Evolutionary conservation across 2,888 invertebrate species (phyloP).

Genomic region (Andrena camellia): DNA sequence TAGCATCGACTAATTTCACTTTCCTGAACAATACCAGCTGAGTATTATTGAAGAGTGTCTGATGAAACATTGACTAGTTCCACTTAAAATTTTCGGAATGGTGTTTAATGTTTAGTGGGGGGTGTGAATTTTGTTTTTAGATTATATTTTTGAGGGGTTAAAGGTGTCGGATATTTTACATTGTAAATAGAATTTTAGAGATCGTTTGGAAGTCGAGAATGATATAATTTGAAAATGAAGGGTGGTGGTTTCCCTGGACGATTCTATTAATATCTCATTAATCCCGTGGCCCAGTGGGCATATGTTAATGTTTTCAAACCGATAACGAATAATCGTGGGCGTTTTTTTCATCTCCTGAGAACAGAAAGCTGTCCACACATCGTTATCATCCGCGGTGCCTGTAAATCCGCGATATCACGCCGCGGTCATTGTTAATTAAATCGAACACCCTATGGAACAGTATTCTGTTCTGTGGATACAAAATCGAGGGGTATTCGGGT

Average conservation of each 20-base stretch:
- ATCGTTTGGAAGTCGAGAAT: too few relatives aligned
- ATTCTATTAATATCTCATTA: slow-evolving; percentile 32
- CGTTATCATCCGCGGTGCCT: slow-evolving; percentile 60
- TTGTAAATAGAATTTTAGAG: too few relatives aligned
- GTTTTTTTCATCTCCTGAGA: slow-evolving; percentile 72
- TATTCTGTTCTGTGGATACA: not conserved
- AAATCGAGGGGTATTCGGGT: too few relatives aligned
- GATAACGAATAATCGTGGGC: slow-evolving; percentile 69
- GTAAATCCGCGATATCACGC: slow-evolving; percentile 55
- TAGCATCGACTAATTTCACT: not conserved
- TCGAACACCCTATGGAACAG: slow-evolving; percentile 1
- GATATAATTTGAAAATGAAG: too few relatives aligned
- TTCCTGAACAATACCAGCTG: too few relatives aligned
- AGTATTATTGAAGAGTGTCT: too few relatives aligned
- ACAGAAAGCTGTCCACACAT: slow-evolving; percentile 73
- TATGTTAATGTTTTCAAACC: slow-evolving; percentile 68
- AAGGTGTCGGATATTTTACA: too few relatives aligned
- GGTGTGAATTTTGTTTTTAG: too few relatives aligned
- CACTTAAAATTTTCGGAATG: too few relatives aligned
- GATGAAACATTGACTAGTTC: too few relatives aligned
- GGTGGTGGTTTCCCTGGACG: not conserved
- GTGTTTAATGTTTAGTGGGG: too few relatives aligned
- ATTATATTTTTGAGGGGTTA: too few relatives aligned
- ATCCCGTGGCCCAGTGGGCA: slow-evolving; percentile 45
- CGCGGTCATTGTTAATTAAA: slow-evolving; percentile 66